phyloP scores from a whole-genome alignment of 2,888 invertebrate species.

The Thecophora atra region DNA sequence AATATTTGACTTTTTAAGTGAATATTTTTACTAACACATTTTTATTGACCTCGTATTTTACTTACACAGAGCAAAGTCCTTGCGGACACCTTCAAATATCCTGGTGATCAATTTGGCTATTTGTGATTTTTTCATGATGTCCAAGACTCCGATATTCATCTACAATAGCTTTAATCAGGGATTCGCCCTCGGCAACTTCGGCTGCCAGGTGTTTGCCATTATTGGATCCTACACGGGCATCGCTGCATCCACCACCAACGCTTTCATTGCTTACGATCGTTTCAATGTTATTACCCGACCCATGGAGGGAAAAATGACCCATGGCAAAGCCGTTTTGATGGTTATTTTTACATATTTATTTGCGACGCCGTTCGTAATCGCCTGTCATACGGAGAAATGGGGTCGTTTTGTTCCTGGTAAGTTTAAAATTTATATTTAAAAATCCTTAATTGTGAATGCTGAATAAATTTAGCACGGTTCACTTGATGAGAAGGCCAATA shows the following conservation, averaged over 20 bases:
- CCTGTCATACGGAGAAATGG: conserved; percentile 85
- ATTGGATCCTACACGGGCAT: conserved; percentile 84
- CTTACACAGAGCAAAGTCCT: conserved; percentile 58
- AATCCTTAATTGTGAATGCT: not conserved
- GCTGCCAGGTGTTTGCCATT: conserved; percentile 80
- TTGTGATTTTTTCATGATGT: conserved; percentile 88
- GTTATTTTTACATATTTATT: conserved; percentile 79
- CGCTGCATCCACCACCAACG: conserved; percentile 81
- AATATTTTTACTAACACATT: no score
- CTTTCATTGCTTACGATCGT: conserved; percentile 86
- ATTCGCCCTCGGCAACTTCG: conserved; percentile 77
- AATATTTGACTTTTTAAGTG: not conserved
- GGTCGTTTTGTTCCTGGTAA: conserved; percentile 81
- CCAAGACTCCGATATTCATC: conserved; percentile 77
- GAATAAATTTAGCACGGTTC: no score
- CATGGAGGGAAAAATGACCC: conserved; percentile 82
- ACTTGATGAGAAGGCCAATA: no score
- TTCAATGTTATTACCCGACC: conserved; percentile 82
- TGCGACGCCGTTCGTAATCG: conserved; percentile 81
- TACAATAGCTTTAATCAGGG: conserved; percentile 81
- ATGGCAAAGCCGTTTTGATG: conserved; percentile 81
- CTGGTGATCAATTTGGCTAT: conserved; percentile 84
- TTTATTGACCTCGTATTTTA: not conserved
- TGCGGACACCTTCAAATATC: conserved; percentile 77
- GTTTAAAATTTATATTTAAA: conserved; percentile 31